Percentiles rank a stretch among this genome's conserved stretches.
Evolutionary conservation across 2,888 invertebrate genomes (phyloP).

Genomic region (Stictocephala bisonia): DNA sequence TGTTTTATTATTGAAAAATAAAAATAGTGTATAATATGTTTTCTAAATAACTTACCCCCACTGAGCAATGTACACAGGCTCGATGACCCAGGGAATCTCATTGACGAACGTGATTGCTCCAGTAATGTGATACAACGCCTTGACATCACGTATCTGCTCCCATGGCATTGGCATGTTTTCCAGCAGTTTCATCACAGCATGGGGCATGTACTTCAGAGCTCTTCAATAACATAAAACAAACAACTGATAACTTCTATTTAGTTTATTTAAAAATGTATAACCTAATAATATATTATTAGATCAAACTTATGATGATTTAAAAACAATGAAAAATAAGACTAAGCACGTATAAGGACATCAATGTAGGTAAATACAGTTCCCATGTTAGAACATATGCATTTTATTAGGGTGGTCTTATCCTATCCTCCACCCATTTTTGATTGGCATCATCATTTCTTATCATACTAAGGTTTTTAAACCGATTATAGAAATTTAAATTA

Average conservation of each 20-base stretch:
- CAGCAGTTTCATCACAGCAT: constrained; percentile 97
- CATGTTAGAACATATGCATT: too few relatives aligned
- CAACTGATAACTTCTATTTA: neutral
- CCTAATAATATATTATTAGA: neutral
- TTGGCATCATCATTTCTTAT: too few relatives aligned
- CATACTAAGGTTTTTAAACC: too few relatives aligned
- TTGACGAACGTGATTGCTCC: constrained; percentile 99
- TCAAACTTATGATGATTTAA: neutral
- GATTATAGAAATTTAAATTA: too few relatives aligned
- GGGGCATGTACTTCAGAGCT: constrained; percentile 99
- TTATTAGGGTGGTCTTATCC: neutral
- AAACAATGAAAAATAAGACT: neutral
- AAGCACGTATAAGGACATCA: too few relatives aligned
- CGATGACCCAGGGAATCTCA: constrained; percentile 99
- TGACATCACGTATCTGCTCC: constrained; percentile 99
- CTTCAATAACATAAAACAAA: constrained; percentile 67
- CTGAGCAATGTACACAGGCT: constrained; percentile 98
- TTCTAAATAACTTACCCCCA: constrained; percentile 91
- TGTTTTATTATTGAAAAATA: constrained; percentile 24
- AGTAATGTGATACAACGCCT: constrained; percentile 98
- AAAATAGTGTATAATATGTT: constrained; percentile 19
- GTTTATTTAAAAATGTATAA: neutral
- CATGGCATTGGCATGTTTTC: constrained; percentile 99
- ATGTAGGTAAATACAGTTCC: too few relatives aligned
- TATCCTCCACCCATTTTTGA: too few relatives aligned